Evolutionary conservation across 2,113 vertebrate genomes (phyloP).

Genomic region (Symphodus melops): DNA sequence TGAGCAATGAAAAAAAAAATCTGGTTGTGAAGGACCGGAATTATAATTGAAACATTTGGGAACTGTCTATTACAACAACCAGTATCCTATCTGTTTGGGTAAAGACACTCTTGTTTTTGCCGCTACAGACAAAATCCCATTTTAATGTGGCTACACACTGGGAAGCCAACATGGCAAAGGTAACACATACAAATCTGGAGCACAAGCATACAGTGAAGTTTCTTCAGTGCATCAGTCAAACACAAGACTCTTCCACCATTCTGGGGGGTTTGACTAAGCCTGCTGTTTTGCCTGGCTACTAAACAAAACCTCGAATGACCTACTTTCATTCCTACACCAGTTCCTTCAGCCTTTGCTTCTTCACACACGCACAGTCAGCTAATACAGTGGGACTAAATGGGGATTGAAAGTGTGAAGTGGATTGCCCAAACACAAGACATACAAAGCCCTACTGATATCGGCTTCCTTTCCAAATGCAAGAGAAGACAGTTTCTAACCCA

Average conservation of each 20-base stretch:
- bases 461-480: constrained; percentile 62
- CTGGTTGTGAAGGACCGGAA: background rate
- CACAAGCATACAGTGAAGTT: constrained; percentile 20
- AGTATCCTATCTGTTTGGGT: constrained; percentile 1
- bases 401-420: constrained; percentile 54
- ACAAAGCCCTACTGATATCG: constrained; percentile 41
- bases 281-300: constrained; percentile 74
- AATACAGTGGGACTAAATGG: constrained; percentile 56
- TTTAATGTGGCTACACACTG: constrained; percentile 26
- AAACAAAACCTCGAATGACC: constrained; percentile 78
- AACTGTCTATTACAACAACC: background rate
- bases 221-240: constrained; percentile 46
- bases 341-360: constrained; percentile 55
- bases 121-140: constrained; percentile 14
- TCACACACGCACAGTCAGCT: constrained; percentile 54
- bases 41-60: constrained; percentile 13
- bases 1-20: background rate
- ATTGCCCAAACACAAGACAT: constrained; percentile 60
- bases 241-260: constrained; percentile 46
- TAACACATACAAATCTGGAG: constrained; percentile 41
- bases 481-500: constrained; percentile 29
- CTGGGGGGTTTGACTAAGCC: constrained; percentile 49
- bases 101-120: constrained; percentile 10
- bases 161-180: constrained; percentile 37
- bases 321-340: constrained; percentile 71